Conservation (phyloP, 2,113 vertebrate genomes). For the Rana temporaria region DNA sequence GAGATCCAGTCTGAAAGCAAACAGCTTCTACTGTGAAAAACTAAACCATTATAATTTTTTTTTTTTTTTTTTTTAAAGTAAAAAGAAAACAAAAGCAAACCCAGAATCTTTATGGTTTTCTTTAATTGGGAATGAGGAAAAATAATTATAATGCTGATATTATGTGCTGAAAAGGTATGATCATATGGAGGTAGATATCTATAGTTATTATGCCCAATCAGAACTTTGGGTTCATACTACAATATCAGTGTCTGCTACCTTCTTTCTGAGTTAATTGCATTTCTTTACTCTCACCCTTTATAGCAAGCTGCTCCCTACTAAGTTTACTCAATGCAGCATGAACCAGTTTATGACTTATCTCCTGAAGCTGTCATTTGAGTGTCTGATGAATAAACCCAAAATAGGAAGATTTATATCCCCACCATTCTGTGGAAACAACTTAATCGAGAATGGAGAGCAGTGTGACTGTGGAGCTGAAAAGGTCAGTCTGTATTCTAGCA, state of each 20-base stretch:
- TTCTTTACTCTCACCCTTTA: not conserved
- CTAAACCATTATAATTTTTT: too few relatives aligned
- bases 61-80: too few relatives aligned
- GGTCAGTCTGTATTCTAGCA: conserved; percentile 59
- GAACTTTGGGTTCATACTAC: too few relatives aligned
- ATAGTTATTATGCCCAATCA: too few relatives aligned
- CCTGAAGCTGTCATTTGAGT: conserved; percentile 62
- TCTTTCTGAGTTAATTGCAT: not conserved
- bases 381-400: conserved; percentile 64
- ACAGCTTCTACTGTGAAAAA: too few relatives aligned
- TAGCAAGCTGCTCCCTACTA: conserved; percentile 64
- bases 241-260: not conserved
- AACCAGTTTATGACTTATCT: conserved; percentile 67
- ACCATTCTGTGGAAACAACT: conserved; percentile 69
- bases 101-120: too few relatives aligned
- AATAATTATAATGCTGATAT: too few relatives aligned
- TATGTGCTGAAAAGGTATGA: too few relatives aligned
- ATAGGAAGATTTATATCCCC: conserved; percentile 62
- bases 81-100: too few relatives aligned
- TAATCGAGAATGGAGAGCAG: conserved; percentile 74
- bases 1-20: too few relatives aligned
- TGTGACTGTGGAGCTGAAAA: conserved; percentile 74
- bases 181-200: too few relatives aligned
- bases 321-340: conserved; percentile 77
- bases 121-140: too few relatives aligned